phyloP scores from a whole-genome alignment of 2,797 vertebrate genomes.

The Cephalopachus bancanus region DNA sequence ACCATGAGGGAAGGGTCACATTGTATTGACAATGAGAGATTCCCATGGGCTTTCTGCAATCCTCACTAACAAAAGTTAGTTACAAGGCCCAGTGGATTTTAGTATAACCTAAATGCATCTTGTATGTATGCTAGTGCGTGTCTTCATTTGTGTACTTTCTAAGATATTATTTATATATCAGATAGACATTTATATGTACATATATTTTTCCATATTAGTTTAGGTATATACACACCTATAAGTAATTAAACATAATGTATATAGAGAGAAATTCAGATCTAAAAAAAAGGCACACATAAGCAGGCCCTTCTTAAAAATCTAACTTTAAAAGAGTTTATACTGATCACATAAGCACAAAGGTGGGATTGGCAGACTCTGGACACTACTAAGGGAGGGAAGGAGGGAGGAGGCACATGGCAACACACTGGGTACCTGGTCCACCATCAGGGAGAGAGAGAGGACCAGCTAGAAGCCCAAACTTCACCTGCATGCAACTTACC shows the following conservation, averaged over 20 bases:
- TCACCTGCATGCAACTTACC: too few relatives aligned
- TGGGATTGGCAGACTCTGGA: too few relatives aligned
- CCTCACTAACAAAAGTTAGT: background rate
- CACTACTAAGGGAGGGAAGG: too few relatives aligned
- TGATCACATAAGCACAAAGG: too few relatives aligned
- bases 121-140: background rate
- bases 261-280: slow-evolving; percentile 28
- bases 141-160: background rate
- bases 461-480: too few relatives aligned
- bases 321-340: too few relatives aligned
- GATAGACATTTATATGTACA: background rate
- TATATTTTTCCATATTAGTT: background rate
- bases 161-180: background rate
- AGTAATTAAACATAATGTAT: background rate
- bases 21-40: background rate
- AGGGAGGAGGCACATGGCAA: too few relatives aligned
- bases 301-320: too few relatives aligned
- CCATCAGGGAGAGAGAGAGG: too few relatives aligned
- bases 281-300: background rate
- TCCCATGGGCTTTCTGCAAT: background rate
- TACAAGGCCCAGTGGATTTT: background rate
- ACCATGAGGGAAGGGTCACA: background rate
- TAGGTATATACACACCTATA: background rate
- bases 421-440: too few relatives aligned
- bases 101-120: background rate